Percentiles rank a stretch among this genome's conserved stretches.
Conservation (phyloP, 1,140 invertebrate genomes). For the Aphelenchoides besseyi region DNA sequence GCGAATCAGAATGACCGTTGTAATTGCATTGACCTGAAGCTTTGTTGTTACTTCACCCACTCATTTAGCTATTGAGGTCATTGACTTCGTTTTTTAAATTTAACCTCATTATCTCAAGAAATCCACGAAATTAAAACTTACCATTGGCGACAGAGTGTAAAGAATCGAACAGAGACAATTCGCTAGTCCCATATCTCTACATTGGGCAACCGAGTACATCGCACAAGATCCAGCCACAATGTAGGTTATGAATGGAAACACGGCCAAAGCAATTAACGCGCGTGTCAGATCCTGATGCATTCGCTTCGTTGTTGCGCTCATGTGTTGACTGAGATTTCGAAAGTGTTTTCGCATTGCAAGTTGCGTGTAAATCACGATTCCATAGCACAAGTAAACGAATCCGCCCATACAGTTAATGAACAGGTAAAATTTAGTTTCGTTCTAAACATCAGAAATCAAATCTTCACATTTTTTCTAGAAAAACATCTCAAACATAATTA, state of each 20-base stretch:
- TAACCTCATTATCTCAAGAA: too few relatives aligned
- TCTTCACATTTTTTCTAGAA: too few relatives aligned
- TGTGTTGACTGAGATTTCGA: background rate
- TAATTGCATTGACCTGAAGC: background rate
- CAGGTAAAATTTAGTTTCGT: background rate
- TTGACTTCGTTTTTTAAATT: too few relatives aligned
- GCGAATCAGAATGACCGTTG: background rate
- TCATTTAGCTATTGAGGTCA: too few relatives aligned
- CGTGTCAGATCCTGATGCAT: background rate
- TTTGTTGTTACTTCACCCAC: too few relatives aligned
- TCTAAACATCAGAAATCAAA: background rate
- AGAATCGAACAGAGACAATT: background rate
- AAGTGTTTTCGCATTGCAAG: background rate
- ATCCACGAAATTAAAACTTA: too few relatives aligned
- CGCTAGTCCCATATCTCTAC: background rate
- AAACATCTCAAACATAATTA: too few relatives aligned
- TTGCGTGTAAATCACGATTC: background rate
- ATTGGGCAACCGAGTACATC: background rate
- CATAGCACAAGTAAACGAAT: background rate
- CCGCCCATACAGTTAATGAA: background rate
- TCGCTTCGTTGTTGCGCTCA: background rate
- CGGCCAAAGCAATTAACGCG: background rate
- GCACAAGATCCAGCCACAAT: background rate
- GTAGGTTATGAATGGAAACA: background rate
- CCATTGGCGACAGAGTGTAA: background rate